Conservation (phyloP, 2,113 vertebrate genomes). For the Hydrochoerus hydrochaeris region DNA sequence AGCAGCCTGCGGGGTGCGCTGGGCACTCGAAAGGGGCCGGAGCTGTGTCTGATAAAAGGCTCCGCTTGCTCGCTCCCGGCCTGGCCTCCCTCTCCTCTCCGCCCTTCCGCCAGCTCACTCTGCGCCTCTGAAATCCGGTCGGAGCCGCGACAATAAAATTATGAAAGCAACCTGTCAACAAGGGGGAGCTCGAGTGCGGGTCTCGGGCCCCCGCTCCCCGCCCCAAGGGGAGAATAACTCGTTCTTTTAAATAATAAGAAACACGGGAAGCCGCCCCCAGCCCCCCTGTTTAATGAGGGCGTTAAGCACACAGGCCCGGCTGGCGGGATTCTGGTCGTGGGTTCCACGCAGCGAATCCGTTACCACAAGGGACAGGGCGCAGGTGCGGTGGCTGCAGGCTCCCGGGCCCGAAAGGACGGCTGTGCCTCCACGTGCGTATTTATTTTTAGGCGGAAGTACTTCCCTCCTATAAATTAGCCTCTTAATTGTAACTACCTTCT, state of each 20-base stretch:
- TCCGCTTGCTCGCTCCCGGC: not conserved
- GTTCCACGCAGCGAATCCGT: constrained; percentile 44
- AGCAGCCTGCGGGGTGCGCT: constrained; percentile 89
- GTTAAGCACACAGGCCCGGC: constrained; percentile 40
- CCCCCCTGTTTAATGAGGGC: constrained; percentile 72
- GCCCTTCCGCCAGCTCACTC: constrained; percentile 15
- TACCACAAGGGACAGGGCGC: constrained; percentile 30
- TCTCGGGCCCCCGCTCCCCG: constrained; percentile 43
- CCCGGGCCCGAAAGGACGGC: not conserved
- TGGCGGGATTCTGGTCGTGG: constrained; percentile 43
- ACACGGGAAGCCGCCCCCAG: constrained; percentile 65
- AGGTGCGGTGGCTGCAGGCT: not conserved
- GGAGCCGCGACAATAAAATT: constrained; percentile 51
- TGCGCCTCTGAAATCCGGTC: constrained; percentile 55
- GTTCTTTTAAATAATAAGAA: constrained; percentile 82
- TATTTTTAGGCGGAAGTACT: not conserved
- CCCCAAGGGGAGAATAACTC: constrained; percentile 77
- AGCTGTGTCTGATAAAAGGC: constrained; percentile 87
- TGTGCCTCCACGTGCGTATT: not conserved
- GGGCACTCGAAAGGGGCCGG: constrained; percentile 84
- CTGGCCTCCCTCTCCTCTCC: not conserved
- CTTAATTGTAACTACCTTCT: not conserved
- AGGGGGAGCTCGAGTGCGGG: constrained; percentile 23
- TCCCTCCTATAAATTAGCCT: not conserved
- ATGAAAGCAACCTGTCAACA: constrained; percentile 39